Evolutionary conservation across 2,113 vertebrate genomes (phyloP).

Genomic region (Tonatia bakeri): DNA sequence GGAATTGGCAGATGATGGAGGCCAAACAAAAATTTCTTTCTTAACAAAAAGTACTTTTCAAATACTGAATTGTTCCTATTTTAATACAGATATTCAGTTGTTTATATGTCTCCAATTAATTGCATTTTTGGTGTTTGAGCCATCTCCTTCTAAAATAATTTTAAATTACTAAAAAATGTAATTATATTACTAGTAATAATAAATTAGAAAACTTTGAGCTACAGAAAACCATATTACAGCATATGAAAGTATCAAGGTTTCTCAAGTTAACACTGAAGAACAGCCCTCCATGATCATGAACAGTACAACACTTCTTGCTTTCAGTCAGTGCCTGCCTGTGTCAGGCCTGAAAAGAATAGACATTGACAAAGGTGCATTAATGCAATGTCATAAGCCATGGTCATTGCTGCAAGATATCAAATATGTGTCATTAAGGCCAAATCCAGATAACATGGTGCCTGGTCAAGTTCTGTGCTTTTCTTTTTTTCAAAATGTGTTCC

Average conservation of each 20-base stretch:
- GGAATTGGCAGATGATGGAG: not conserved
- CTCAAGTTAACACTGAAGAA: not conserved
- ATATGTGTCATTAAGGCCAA: not conserved
- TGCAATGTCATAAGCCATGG: not conserved
- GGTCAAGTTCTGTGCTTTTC: not conserved
- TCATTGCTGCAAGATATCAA: no score
- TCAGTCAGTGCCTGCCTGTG: not conserved
- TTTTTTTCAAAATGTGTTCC: not conserved
- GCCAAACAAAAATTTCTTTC: not conserved
- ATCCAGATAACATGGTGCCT: not conserved
- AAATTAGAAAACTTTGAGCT: not conserved
- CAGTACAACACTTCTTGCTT: not conserved
- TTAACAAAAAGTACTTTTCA: not conserved
- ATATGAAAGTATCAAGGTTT: not conserved
- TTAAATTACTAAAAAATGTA: not conserved
- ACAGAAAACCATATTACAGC: not conserved
- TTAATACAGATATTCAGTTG: not conserved
- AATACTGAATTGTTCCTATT: not conserved
- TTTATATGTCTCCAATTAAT: not conserved
- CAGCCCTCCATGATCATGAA: not conserved
- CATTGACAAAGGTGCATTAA: not conserved
- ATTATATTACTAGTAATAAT: not conserved
- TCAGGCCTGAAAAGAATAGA: not conserved
- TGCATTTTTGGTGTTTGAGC: not conserved
- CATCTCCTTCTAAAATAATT: not conserved